Evolutionary conservation across 2,888 invertebrate species (phyloP).

Genomic region (Acanthosepion pharaonis): DNA sequence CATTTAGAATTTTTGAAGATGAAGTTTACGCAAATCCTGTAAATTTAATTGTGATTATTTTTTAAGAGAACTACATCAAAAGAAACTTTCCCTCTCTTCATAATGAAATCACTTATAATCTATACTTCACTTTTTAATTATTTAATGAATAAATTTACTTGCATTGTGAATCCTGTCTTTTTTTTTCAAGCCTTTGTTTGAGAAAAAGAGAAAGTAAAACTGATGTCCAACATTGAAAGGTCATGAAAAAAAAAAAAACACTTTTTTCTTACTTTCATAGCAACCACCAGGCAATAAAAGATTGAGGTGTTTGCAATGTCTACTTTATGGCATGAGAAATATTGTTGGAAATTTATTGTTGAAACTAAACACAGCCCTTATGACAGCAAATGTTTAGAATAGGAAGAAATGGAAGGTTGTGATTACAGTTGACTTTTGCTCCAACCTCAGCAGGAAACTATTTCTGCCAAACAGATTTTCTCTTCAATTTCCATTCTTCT

Average conservation of each 20-base stretch:
- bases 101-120: no score
- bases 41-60: no score
- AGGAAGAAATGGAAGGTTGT: not conserved
- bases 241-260: no score
- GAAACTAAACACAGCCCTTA: not conserved
- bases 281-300: not conserved
- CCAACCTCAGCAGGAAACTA: not conserved
- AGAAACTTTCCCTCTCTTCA: no score
- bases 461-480: not conserved
- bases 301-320: not conserved
- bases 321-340: not conserved
- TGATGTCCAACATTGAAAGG: not conserved
- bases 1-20: no score
- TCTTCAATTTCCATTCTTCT: not conserved
- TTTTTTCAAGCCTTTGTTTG: not conserved
- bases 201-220: not conserved
- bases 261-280: not conserved
- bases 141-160: no score
- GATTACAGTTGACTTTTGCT: not conserved
- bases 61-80: no score
- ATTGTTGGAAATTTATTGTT: constrained; percentile 11
- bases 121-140: no score
- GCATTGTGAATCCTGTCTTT: no score
- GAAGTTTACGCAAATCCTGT: no score
- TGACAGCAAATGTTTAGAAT: not conserved